Percentiles rank a stretch among this genome's conserved stretches.
phyloP scores from a whole-genome alignment of 1,140 invertebrate species.

The Spodoptera frugiperda region DNA sequence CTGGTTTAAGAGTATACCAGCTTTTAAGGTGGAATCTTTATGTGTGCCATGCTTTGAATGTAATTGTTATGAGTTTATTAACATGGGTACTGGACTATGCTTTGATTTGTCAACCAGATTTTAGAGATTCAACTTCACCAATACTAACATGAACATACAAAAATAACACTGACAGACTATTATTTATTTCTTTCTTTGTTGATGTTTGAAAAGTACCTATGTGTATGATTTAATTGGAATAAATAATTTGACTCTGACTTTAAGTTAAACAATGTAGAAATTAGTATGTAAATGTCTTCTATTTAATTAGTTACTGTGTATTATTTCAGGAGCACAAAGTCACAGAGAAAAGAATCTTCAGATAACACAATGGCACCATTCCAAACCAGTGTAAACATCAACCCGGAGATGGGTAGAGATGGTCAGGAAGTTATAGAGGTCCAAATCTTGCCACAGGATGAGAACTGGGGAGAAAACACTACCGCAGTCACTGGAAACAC shows the following conservation, averaged over 20 bases:
- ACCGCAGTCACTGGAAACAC: slow-evolving; percentile 99
- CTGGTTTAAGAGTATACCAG: slow-evolving; percentile 1
- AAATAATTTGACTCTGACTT: too few relatives aligned
- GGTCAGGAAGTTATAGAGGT: slow-evolving; percentile 96
- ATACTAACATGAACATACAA: too few relatives aligned
- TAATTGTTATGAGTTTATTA: too few relatives aligned
- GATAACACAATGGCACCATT: slow-evolving; percentile 90
- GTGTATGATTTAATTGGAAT: too few relatives aligned
- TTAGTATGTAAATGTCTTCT: not conserved
- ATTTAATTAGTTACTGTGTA: not conserved
- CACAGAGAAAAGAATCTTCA: slow-evolving; percentile 77
- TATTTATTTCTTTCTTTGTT: too few relatives aligned
- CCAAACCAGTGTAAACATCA: slow-evolving; percentile 92
- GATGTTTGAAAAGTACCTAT: too few relatives aligned
- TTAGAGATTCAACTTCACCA: too few relatives aligned
- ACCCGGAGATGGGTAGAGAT: slow-evolving; percentile 89
- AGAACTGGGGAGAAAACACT: slow-evolving; percentile 99
- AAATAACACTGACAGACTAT: too few relatives aligned
- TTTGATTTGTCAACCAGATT: too few relatives aligned
- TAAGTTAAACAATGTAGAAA: too few relatives aligned
- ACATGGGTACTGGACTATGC: too few relatives aligned
- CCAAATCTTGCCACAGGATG: slow-evolving; percentile 97
- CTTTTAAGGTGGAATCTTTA: not conserved
- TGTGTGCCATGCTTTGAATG: not conserved
- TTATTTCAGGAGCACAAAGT: slow-evolving; percentile 81